A percentile compares a stretch with the other conserved stretches of the same genome.
Conservation (phyloP, 2,797 vertebrate genomes). For the Heteromormyrus szaboi region DNA sequence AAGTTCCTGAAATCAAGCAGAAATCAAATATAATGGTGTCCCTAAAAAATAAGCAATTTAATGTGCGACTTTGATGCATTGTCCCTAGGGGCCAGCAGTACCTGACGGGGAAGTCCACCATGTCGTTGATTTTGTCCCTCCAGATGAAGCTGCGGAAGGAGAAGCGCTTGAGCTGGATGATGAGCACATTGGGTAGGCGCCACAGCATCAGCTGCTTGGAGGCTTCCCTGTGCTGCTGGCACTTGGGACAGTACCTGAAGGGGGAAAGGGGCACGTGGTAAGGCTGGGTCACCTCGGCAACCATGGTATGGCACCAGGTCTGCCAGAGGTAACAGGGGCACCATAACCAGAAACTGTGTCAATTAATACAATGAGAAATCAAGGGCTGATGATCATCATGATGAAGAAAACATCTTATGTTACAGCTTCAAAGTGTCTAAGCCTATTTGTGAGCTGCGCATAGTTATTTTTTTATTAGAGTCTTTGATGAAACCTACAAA, state of each 20-base stretch:
- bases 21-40: not conserved
- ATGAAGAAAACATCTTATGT: not conserved
- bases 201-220: conserved; percentile 94
- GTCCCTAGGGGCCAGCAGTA: conserved; percentile 35
- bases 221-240: conserved; percentile 93
- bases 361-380: not conserved
- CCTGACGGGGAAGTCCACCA: conserved; percentile 97
- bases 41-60: not conserved
- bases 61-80: not conserved
- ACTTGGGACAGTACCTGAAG: conserved; percentile 93
- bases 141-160: conserved; percentile 98
- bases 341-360: not conserved
- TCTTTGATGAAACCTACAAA: not conserved
- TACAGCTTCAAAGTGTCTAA: not conserved
- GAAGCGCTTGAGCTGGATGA: conserved; percentile 97
- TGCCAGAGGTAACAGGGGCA: not conserved
- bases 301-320: not conserved
- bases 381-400: not conserved
- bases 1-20: conserved; percentile 67
- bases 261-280: not conserved
- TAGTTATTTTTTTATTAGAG: not conserved
- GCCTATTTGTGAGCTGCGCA: not conserved
- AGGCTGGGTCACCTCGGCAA: not conserved
- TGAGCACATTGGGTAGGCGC: conserved; percentile 93
- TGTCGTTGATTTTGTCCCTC: conserved; percentile 98